Conservation (phyloP, 2,888 invertebrate species). For the Brachypterus glaber region DNA sequence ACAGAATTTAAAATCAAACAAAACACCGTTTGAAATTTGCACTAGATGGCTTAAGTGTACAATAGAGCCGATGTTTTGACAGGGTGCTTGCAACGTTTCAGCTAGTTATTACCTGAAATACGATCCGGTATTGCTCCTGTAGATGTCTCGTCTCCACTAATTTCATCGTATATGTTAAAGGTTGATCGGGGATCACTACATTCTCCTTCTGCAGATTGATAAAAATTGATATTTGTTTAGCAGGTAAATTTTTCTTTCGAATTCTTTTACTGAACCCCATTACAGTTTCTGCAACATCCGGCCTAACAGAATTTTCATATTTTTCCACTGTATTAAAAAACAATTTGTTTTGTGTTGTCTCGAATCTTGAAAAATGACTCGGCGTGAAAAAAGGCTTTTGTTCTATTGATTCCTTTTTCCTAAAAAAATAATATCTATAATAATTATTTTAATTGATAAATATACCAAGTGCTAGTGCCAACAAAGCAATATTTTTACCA, state of each 20-base stretch:
- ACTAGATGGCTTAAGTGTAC: too few species aligned
- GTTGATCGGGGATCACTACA: slow-evolving; percentile 27
- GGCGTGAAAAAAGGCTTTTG: slow-evolving; percentile 56
- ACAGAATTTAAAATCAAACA: too few species aligned
- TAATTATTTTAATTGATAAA: too few species aligned
- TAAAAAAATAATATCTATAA: slow-evolving; percentile 14
- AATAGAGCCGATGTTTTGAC: too few species aligned
- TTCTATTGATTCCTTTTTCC: slow-evolving; percentile 29
- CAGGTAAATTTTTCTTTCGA: slow-evolving; percentile 13
- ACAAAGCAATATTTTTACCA: too few species aligned
- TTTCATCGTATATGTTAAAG: slow-evolving; percentile 19
- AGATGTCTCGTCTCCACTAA: slow-evolving; percentile 20
- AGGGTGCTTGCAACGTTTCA: too few species aligned
- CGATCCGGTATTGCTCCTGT: slow-evolving; percentile 35
- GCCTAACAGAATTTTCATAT: slow-evolving; percentile 18
- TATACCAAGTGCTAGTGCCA: too few species aligned
- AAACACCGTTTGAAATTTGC: too few species aligned
- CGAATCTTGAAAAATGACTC: slow-evolving; percentile 66
- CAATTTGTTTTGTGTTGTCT: slow-evolving; percentile 36
- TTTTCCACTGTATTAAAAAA: slow-evolving; percentile 25
- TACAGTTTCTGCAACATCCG: slow-evolving; percentile 17
- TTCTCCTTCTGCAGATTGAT: slow-evolving; percentile 45
- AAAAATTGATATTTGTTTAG: slow-evolving; percentile 43
- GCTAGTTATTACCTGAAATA: slow-evolving; percentile 26
- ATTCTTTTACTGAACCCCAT: slow-evolving; percentile 9